Base-by-base conservation (phyloP, 2,113 vertebrate genomes). In the Perccottus glenii region DNA sequence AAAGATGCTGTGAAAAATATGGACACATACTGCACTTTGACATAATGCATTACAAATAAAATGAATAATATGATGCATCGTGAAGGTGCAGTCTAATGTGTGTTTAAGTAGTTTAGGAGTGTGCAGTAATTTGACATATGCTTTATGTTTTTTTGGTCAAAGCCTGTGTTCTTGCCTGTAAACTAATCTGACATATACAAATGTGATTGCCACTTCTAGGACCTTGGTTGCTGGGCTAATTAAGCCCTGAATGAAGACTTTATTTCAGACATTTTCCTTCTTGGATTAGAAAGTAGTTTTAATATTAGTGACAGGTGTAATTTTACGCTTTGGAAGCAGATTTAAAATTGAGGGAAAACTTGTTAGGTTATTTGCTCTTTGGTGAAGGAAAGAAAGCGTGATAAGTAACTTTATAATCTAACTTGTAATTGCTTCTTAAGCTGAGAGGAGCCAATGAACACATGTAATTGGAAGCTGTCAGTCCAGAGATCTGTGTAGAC, bases 251-350 rank as follows among this genome's bases (percentile, higher is more conserved):
- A 88, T 82, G 82, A 51, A 55, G 70, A 82, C 85, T 79, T 92
- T 89, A n/a, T 81, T 89, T 90, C 75, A 53, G 62, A 36, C 58
- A 88, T 90, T 91, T 89, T 81, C 77, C 88, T 88, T 82, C 81
- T 75, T 57, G 89, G 91, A 90, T 93, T 89, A 90, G 89, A 81
- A 92, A 90, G 77, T 80, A 72, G 77, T 67, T 72, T 89, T 94
- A 92, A 93, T 94, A 92, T 86, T 55, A 92, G 90, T 93, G 92
- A 93, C 94, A 93, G 92, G 92, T 94, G 91, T 93, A 92, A 93
- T 94, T 94, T 94, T 90, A 89, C n/a, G 84, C 93, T 91, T 92
- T 93, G 91, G 80, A 87, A 76, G 87, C 83, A 70, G 77, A 81
- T 82, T 85, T 70, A 49, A 64, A 60, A 68, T 78, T 75, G 46